Evolutionary conservation across 2,888 invertebrate genomes (phyloP), one percentile per base, ranked within the genome.

Genomic region (Scrobipalpa costella): DNA sequence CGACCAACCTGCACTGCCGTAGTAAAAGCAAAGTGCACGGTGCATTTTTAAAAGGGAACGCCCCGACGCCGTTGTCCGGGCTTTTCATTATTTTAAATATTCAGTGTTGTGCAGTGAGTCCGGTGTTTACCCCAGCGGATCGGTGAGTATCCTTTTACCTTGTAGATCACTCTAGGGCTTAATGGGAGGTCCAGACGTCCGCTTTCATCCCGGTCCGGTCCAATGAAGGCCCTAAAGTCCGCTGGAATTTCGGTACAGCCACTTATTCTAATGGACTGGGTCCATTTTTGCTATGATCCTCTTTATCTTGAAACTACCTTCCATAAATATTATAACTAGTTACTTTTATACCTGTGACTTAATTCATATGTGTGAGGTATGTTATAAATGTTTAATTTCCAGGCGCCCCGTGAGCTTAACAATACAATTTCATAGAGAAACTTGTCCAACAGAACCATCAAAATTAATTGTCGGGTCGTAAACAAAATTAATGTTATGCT

Each of bases 41-140:
- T 90, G 90, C 89, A 90, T 90, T 90, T 90, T 90, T 88, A 89
- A 90, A 85, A 84, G 84, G 88, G 80, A 85, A 85, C 88, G 85
- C 88, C 90, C 90, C 84, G 73, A 77, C 74, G 70, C 74, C 69
- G 74, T 73, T 76, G 81, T 79, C 78, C 78, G 74, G 79, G 81
- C 83, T 84, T 88, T 90, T 88, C 89, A 88, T 90, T 90, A 89
- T 87, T 86, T 86, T 83, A 87, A 90, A 90, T 90, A 89, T 90
- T 90, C 85, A 90, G 89, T 88, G 84, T 73, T 78, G 85, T 89
- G 86, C 81, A 84, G 88, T 86, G 88, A 77, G 79, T 77, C 74
- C 77, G 73, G 75, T 73, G 75, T 76, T 76, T 78, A 78, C 75
- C 74, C 78, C 75, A 73, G 75, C 74, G 67, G 71, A 74, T 70